Conservation (phyloP, 2,113 vertebrate species). For the Mesoclemmys tuberculata region DNA sequence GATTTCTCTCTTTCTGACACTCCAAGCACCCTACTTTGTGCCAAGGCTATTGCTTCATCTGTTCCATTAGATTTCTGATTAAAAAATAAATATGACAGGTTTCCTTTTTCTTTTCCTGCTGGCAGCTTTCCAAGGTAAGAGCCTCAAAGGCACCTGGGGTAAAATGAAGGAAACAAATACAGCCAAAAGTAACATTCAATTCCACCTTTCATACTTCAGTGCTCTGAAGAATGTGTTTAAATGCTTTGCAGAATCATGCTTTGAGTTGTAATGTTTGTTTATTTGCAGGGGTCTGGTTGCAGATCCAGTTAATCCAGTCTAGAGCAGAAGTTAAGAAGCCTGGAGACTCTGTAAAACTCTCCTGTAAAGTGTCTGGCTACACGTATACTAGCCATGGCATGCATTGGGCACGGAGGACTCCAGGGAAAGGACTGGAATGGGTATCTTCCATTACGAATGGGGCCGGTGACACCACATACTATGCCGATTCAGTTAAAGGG, state of each 20-base stretch:
- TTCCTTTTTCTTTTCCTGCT: not conserved
- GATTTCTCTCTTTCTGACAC: not conserved
- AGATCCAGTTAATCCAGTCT: not conserved
- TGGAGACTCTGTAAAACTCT: not conserved
- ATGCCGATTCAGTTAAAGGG: not conserved
- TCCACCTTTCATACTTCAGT: no score
- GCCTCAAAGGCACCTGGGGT: not conserved
- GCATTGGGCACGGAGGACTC: constrained; percentile 7
- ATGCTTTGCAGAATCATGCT: no score
- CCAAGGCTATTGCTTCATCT: not conserved
- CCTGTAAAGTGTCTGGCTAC: constrained; percentile 25
- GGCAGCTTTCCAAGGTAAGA: not conserved
- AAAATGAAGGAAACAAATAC: no score
- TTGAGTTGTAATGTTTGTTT: no score
- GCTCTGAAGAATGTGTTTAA: no score
- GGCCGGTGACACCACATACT: constrained; percentile 30
- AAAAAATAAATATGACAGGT: not conserved
- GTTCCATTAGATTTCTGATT: not conserved
- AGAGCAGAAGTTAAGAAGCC: not conserved
- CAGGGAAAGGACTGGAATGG: constrained; percentile 20
- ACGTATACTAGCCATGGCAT: not conserved
- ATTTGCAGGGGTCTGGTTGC: not conserved
- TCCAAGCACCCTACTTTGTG: no score
- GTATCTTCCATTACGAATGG: not conserved
- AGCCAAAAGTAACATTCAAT: no score